Percentiles rank a stretch among this genome's conserved stretches.
phyloP scores from a whole-genome alignment of 1,140 invertebrate genomes.

The Dendrolimus kikuchii region DNA sequence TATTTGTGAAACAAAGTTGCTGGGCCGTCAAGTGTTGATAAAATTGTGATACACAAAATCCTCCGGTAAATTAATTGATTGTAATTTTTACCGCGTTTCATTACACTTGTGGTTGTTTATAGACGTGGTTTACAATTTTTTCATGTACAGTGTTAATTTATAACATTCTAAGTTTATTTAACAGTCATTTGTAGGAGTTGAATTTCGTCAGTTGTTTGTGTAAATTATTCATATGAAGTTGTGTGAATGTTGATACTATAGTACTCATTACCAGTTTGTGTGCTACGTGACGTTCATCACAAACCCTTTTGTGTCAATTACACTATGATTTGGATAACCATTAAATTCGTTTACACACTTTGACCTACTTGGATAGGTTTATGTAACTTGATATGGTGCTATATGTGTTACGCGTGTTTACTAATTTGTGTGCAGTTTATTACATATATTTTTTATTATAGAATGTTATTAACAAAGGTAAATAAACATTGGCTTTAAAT shows the following conservation, averaged over 20 bases:
- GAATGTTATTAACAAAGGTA: too few relatives aligned
- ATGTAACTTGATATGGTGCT: constrained; percentile 39
- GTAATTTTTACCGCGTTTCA: background rate
- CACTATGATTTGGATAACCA: constrained; percentile 1
- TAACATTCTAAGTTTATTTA: background rate
- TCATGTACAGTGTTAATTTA: background rate
- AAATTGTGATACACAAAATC: background rate
- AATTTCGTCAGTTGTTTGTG: too few relatives aligned
- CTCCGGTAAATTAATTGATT: background rate
- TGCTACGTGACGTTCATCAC: constrained; percentile 32
- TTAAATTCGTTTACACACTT: constrained; percentile 10
- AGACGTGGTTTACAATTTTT: background rate
- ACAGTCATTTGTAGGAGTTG: too few relatives aligned
- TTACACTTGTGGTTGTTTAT: constrained; percentile 3
- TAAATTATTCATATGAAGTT: background rate
- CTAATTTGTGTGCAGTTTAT: too few relatives aligned
- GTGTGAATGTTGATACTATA: constrained; percentile 18
- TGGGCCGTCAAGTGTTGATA: background rate
- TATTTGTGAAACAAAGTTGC: background rate
- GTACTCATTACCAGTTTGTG: constrained; percentile 2
- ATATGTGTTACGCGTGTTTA: constrained; percentile 4
- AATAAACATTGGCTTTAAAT: too few relatives aligned
- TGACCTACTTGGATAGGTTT: constrained; percentile 43
- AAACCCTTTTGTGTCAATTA: constrained; percentile 21
- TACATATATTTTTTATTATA: too few relatives aligned